These are phyloP conservation scores for Chaenodraco wilsoni DNA, from an alignment of 2,797 vertebrate species.

Conservation along the genomic window DNA sequence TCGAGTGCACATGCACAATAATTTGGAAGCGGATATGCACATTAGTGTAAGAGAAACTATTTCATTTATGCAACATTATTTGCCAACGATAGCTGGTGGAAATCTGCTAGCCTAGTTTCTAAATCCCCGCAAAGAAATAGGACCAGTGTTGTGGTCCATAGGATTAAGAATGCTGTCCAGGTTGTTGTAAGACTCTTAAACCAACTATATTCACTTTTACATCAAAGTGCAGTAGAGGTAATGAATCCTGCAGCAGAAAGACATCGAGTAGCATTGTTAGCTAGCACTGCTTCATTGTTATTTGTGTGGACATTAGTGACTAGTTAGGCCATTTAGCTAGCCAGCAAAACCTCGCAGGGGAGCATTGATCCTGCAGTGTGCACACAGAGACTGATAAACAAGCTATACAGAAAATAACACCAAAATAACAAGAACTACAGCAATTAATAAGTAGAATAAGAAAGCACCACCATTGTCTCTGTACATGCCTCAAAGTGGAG, in stretches of 20 bases:
- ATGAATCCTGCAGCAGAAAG: not conserved
- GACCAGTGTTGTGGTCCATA: no score
- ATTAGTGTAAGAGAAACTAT: no score
- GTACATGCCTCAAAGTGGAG: slow-evolving; percentile 27
- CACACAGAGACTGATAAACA: slow-evolving; percentile 43
- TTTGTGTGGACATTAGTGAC: not conserved
- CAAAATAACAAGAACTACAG: slow-evolving; percentile 50
- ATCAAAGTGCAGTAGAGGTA: not conserved
- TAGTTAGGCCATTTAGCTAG: not conserved
- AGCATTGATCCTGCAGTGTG: slow-evolving; percentile 23
- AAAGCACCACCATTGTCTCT: slow-evolving; percentile 66
- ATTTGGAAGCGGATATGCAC: not conserved
- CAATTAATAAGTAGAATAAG: slow-evolving; percentile 42
- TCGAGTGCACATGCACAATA: not conserved
- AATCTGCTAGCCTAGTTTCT: no score
- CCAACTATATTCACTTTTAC: no score
- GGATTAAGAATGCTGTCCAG: no score
- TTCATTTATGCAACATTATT: not conserved
- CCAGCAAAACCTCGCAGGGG: slow-evolving; percentile 22
- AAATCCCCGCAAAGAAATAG: no score
- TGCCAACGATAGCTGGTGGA: not conserved
- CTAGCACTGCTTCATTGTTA: not conserved
- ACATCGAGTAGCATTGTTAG: no score
- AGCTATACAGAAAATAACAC: slow-evolving; percentile 50
- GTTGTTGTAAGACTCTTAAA: no score